phyloP scores from a whole-genome alignment of 2,113 vertebrate genomes.

The Protomyctophum bolini region DNA sequence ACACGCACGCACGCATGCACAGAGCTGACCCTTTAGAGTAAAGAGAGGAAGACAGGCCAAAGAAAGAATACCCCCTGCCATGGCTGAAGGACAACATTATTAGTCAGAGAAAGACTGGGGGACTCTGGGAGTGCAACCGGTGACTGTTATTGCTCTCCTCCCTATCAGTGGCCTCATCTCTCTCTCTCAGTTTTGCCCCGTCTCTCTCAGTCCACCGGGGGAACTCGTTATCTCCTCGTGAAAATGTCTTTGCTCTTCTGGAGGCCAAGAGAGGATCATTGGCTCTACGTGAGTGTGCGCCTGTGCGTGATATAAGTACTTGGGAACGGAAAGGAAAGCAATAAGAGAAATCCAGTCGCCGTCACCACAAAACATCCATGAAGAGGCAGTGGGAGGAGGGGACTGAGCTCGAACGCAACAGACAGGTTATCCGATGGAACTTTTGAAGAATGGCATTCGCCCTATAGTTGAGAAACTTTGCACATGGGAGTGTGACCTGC shows the following conservation, averaged over 20 bases:
- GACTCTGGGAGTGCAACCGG: constrained; percentile 38
- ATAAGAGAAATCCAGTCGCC: constrained; percentile 10
- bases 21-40: neutral
- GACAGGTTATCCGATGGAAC: no score
- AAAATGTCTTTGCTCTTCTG: constrained; percentile 1
- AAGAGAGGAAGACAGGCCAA: constrained; percentile 30
- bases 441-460: no score
- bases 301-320: constrained; percentile 24
- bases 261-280: constrained; percentile 59
- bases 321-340: constrained; percentile 32
- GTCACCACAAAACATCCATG: constrained; percentile 44
- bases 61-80: constrained; percentile 43
- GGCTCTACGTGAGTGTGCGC: constrained; percentile 28
- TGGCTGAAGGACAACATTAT: constrained; percentile 67
- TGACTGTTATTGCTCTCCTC: constrained; percentile 47
- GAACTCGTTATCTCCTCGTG: constrained; percentile 50
- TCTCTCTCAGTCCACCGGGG: constrained; percentile 37
- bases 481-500: neutral
- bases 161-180: constrained; percentile 58
- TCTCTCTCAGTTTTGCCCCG: constrained; percentile 47
- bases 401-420: constrained; percentile 6
- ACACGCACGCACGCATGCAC: neutral
- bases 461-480: no score
- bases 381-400: constrained; percentile 15
- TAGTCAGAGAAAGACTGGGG: constrained; percentile 54